Evolutionary conservation across 2,888 invertebrate genomes (phyloP).

Genomic region (Chymomyza caudatula): DNA sequence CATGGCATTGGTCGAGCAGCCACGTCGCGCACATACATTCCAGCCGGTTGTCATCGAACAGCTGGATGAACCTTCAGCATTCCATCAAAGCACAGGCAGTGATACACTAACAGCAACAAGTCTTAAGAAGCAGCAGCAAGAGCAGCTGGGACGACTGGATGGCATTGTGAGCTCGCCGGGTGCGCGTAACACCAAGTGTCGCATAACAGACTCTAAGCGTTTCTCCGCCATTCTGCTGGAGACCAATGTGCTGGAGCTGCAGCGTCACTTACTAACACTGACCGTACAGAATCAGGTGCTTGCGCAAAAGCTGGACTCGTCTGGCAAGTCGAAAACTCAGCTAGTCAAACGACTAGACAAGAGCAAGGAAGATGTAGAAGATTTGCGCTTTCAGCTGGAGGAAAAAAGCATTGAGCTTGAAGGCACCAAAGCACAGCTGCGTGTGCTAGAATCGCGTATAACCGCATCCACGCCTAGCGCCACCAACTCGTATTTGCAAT

Average conservation of each 20-base stretch:
- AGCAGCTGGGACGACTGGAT: constrained; percentile 83
- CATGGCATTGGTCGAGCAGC: constrained; percentile 50
- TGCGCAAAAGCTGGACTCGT: constrained; percentile 84
- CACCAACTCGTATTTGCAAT: constrained; percentile 77
- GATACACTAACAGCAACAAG: constrained; percentile 45
- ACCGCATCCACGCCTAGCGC: constrained; percentile 76
- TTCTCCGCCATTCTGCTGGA: constrained; percentile 90
- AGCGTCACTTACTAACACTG: constrained; percentile 88
- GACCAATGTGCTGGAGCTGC: constrained; percentile 88
- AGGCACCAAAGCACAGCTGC: constrained; percentile 87
- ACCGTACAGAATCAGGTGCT: constrained; percentile 91
- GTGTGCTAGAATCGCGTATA: constrained; percentile 83
- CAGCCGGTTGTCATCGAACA: constrained; percentile 52
- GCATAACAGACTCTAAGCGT: constrained; percentile 85
- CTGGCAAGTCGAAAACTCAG: constrained; percentile 83
- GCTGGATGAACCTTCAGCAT: constrained; percentile 52
- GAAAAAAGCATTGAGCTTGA: constrained; percentile 90
- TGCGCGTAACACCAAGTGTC: constrained; percentile 81
- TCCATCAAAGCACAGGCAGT: constrained; percentile 75
- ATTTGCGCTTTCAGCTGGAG: constrained; percentile 89
- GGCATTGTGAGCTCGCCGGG: constrained; percentile 83
- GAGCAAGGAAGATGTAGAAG: constrained; percentile 87
- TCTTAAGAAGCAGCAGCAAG: constrained; percentile 38
- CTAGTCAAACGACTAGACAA: constrained; percentile 85
- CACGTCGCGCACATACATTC: constrained; percentile 54